Evolutionary conservation across 2,113 vertebrate genomes (phyloP), one percentile per base, ranked within the genome.

Genomic region (Amphiprion percula): DNA sequence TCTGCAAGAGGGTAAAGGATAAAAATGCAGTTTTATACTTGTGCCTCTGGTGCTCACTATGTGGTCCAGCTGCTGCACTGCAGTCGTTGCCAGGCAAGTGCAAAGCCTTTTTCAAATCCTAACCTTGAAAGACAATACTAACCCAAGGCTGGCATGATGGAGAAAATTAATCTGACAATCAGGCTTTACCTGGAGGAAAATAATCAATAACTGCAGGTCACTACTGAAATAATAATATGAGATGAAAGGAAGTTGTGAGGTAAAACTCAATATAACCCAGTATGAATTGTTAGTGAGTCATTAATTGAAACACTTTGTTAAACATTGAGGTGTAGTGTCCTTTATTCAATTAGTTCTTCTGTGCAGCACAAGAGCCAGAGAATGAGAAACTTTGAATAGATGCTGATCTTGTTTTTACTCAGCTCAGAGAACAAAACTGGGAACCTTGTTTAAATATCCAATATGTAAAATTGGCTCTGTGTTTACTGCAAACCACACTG

Each of bases 101-200:
- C 76, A 54, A 24, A 80, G 62, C 63, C 41, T 44, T 49, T 70
- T 67, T 74, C 33, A 79, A 73, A 77, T 68, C 59, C 52, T 67
- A 71, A 75, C 77, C 77, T 76, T 84, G 62, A 84, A 73, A 70
- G 54, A 55, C 58, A 82, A 68, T 44, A 59, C 17, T 28, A 50
- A 64, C 70, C 63, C 68, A 58, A 64, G 68, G 73, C 66, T 37
- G 39, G 11, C 24, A 37, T 21, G 55, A 64, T 21, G 52, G 30
- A 50, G 19, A 68, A 74, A 74, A 82, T 37, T 3, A 72, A 15
- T n/a, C 33, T 58, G 75, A 67, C 52, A 62, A 71, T 70, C 53
- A 59, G 9, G 55, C 64, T 81, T 81, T 54, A 72, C 37, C 30
- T 66, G 23, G n/a, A 46, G 44, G 37, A n/a, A 37, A 17, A 68